phyloP scores from a whole-genome alignment of 2,113 vertebrate genomes.

The Dipodomys stephensi region DNA sequence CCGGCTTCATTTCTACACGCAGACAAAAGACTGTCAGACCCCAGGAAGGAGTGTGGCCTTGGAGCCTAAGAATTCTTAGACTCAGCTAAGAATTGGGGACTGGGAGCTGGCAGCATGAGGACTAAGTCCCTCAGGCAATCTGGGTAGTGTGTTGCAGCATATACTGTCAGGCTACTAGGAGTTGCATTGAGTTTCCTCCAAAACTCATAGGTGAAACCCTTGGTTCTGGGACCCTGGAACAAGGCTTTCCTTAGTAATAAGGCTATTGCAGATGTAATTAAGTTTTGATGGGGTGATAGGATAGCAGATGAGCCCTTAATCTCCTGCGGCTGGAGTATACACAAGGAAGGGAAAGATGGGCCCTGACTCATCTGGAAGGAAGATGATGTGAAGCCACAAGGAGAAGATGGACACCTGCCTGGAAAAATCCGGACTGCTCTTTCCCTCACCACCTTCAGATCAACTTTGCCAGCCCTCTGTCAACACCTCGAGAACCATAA shows the following conservation, averaged over 20 bases:
- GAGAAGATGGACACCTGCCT: background rate
- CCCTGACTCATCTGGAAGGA: background rate
- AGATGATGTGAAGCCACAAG: background rate
- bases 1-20: background rate
- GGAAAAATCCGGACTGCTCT: background rate
- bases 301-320: background rate
- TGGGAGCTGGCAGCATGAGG: background rate
- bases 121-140: background rate
- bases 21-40: background rate
- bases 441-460: background rate
- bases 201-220: background rate
- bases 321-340: too few species aligned
- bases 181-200: too few species aligned
- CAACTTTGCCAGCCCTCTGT: too few species aligned
- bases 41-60: background rate
- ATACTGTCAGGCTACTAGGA: background rate
- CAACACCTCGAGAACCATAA: background rate
- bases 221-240: background rate
- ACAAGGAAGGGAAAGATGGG: background rate
- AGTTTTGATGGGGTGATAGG: background rate
- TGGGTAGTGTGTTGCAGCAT: too few species aligned
- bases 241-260: background rate
- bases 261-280: background rate
- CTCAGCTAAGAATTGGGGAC: background rate
- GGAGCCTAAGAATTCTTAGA: background rate